Conservation (phyloP, 2,888 invertebrate genomes). For the Protophormia terraenovae region DNA sequence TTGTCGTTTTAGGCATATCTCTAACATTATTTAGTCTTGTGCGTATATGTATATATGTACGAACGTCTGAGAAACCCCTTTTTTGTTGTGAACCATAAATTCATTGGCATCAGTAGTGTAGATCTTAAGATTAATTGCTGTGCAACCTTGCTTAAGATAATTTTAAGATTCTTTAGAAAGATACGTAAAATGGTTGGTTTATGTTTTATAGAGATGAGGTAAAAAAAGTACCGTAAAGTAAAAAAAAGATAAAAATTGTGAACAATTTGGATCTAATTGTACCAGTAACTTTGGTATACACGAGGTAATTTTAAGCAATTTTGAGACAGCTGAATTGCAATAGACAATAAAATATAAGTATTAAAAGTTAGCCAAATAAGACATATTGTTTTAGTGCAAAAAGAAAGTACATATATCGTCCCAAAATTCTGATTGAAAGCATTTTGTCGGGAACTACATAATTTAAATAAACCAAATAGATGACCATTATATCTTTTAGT, state of each 20-base stretch:
- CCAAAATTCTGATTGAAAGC: no score
- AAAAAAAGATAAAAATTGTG: neutral
- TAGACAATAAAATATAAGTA: no score
- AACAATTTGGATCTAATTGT: no score
- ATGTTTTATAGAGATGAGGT: neutral
- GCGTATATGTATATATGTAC: neutral
- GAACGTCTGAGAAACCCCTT: neutral
- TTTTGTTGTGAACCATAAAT: conserved; percentile 30
- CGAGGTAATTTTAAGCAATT: no score
- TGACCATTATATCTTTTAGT: no score
- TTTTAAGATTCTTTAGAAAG: conserved; percentile 61
- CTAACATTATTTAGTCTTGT: conserved; percentile 29
- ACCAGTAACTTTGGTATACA: no score
- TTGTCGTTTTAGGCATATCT: conserved; percentile 51
- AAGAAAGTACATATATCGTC: no score
- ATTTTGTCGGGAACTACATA: no score
- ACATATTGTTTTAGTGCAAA: no score
- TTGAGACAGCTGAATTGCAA: no score
- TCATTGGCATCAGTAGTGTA: conserved; percentile 53
- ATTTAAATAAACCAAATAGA: no score
- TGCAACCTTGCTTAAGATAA: conserved; percentile 61
- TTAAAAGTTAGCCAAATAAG: no score
- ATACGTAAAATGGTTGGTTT: conserved; percentile 14
- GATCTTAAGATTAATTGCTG: conserved; percentile 65
- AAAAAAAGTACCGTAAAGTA: neutral